Evolutionary conservation across 1,140 invertebrate genomes (phyloP).

Genomic region (Drosophila repleta): DNA sequence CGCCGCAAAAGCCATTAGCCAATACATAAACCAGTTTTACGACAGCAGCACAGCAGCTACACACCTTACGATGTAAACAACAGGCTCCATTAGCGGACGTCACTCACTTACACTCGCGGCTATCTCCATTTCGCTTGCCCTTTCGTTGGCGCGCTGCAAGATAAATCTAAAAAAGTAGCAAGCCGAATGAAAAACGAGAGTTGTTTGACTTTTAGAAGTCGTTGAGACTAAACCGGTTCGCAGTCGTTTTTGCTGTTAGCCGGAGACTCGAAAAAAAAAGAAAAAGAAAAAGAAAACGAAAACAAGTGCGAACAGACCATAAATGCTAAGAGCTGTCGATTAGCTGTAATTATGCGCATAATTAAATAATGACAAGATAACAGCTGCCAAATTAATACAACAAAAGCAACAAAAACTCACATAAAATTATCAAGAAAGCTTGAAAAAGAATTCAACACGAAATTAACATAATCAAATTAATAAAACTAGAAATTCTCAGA

Average conservation of each 20-base stretch:
- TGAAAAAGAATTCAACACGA: not conserved
- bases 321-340: constrained; percentile 21
- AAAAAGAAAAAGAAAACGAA: constrained; percentile 32
- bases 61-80: constrained; percentile 63
- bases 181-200: constrained; percentile 59
- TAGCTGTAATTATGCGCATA: constrained; percentile 27
- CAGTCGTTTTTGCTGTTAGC: constrained; percentile 21
- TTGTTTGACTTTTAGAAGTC: constrained; percentile 71
- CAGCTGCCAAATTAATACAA: not conserved
- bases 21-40: constrained; percentile 69
- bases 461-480: not conserved
- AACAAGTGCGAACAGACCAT: constrained; percentile 26
- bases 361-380: constrained; percentile 20
- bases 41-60: constrained; percentile 27
- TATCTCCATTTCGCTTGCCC: constrained; percentile 66
- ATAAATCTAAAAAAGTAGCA: constrained; percentile 32
- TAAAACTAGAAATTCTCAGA: not conserved
- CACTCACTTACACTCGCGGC: constrained; percentile 17
- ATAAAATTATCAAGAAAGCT: not conserved
- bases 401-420: not conserved
- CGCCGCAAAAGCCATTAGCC: constrained; percentile 49
- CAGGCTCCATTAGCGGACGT: constrained; percentile 44
- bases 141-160: constrained; percentile 61
- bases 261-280: not conserved
- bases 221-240: constrained; percentile 65